A percentile compares a stretch with the other conserved stretches of the same genome.
Evolutionary conservation across 1,140 invertebrate species (phyloP).

Genomic region (Zaprionus taronus): DNA sequence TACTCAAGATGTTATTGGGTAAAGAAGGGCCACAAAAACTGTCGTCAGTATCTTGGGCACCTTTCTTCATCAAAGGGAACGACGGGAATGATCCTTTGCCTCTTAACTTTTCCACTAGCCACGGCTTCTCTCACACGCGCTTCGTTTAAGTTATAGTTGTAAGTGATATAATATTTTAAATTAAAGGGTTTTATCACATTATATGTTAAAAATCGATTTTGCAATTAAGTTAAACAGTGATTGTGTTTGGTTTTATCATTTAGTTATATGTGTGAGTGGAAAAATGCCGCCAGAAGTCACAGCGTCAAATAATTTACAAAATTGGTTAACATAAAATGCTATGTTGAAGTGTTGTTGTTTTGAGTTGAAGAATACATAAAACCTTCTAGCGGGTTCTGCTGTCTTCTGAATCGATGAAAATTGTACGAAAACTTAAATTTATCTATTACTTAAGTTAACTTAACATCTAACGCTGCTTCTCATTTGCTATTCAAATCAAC

Average conservation of each 20-base stretch:
- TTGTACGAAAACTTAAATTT: conserved; percentile 76
- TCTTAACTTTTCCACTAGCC: conserved; percentile 8
- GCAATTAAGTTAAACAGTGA: conserved; percentile 68
- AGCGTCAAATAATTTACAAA: conserved; percentile 74
- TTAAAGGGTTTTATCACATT: conserved; percentile 76
- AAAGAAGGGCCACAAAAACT: conserved; percentile 50
- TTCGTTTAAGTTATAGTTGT: conserved; percentile 48
- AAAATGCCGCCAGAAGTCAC: conserved; percentile 24
- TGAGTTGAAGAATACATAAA: conserved; percentile 20
- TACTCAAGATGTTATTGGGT: conserved; percentile 52
- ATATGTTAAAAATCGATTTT: conserved; percentile 66
- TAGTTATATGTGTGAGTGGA: conserved; percentile 28
- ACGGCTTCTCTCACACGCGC: conserved; percentile 49
- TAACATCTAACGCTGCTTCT: conserved; percentile 72
- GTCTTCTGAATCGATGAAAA: conserved; percentile 31
- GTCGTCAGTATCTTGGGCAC: conserved; percentile 39
- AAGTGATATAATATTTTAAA: conserved; percentile 78
- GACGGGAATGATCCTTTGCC: conserved; percentile 73
- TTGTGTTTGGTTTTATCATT: conserved; percentile 31
- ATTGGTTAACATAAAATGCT: conserved; percentile 66
- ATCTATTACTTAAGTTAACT: conserved; percentile 76
- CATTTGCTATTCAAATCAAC: conserved; percentile 78
- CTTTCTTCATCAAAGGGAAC: conserved; percentile 45
- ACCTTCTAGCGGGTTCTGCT: conserved; percentile 13
- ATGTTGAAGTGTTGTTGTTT: conserved; percentile 57